A percentile compares a stretch with the other conserved stretches of the same genome.
phyloP scores from a whole-genome alignment of 2,113 vertebrate species.

The Eira barbara region DNA sequence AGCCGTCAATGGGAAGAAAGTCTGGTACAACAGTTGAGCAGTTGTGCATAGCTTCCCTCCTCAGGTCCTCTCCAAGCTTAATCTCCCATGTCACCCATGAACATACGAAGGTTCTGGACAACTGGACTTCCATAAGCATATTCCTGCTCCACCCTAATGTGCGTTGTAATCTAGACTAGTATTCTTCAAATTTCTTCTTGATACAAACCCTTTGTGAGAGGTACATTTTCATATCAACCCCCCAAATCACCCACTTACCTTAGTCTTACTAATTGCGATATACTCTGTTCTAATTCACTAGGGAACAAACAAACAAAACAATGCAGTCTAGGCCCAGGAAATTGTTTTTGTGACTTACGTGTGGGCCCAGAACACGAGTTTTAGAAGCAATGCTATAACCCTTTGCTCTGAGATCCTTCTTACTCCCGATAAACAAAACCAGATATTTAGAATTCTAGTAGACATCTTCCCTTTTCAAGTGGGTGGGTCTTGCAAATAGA shows the following conservation, averaged over 20 bases:
- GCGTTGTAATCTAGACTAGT: neutral
- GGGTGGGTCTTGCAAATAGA: neutral
- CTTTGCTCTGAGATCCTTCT: neutral
- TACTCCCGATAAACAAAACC: neutral
- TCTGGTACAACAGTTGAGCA: rapidly evolving
- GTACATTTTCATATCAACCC: neutral
- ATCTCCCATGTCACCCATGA: neutral
- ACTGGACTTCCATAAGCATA: neutral
- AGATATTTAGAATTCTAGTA: neutral
- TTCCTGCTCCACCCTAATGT: neutral
- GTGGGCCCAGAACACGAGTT: neutral
- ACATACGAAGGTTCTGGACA: neutral
- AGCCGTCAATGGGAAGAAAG: neutral
- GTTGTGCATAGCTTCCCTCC: neutral
- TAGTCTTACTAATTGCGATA: neutral
- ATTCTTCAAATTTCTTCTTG: neutral
- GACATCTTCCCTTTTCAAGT: neutral
- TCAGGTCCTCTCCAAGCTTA: neutral
- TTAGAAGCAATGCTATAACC: neutral
- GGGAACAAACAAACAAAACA: neutral
- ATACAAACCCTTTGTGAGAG: neutral
- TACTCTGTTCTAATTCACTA: neutral
- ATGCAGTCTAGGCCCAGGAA: neutral
- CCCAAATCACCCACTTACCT: neutral
- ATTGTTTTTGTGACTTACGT: neutral